Percentiles rank a stretch among this genome's conserved stretches.
phyloP scores from a whole-genome alignment of 2,888 invertebrate species.

The Sarcophaga rosellei region DNA sequence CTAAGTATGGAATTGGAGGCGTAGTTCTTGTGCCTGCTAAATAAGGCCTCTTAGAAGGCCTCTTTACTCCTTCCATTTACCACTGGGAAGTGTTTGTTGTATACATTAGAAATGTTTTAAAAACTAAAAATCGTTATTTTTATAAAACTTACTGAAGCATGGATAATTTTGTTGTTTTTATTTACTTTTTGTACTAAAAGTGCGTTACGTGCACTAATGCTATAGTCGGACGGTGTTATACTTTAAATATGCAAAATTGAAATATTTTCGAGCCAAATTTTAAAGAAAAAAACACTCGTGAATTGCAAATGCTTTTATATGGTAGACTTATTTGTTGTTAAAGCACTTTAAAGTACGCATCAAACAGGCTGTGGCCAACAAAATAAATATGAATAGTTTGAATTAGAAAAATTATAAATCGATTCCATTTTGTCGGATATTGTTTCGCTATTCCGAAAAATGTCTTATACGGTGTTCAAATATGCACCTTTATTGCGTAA shows the following conservation, averaged over 20 bases:
- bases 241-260: slow-evolving; percentile 42
- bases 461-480: no score
- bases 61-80: no score
- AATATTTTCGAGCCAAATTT: slow-evolving; percentile 12
- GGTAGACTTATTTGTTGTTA: not conserved
- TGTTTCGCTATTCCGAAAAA: no score
- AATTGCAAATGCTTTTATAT: slow-evolving; percentile 12
- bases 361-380: slow-evolving; percentile 8
- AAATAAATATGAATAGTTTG: not conserved
- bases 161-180: slow-evolving; percentile 27
- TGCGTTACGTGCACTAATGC: slow-evolving; percentile 44
- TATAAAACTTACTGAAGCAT: slow-evolving; percentile 30
- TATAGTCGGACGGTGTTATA: slow-evolving; percentile 7
- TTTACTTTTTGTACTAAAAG: slow-evolving; percentile 37
- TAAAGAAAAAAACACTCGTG: slow-evolving; percentile 25
- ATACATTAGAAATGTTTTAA: slow-evolving; percentile 23
- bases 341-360: slow-evolving; percentile 30
- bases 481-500: no score
- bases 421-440: no score
- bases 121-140: slow-evolving; percentile 1
- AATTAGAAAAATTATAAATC: not conserved
- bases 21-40: no score
- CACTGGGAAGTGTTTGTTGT: no score
- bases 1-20: no score
- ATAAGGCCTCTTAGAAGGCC: no score